Percentiles rank a stretch among this genome's conserved stretches.
Evolutionary conservation across 1,140 invertebrate genomes (phyloP).

Genomic region (Pinna nobilis): DNA sequence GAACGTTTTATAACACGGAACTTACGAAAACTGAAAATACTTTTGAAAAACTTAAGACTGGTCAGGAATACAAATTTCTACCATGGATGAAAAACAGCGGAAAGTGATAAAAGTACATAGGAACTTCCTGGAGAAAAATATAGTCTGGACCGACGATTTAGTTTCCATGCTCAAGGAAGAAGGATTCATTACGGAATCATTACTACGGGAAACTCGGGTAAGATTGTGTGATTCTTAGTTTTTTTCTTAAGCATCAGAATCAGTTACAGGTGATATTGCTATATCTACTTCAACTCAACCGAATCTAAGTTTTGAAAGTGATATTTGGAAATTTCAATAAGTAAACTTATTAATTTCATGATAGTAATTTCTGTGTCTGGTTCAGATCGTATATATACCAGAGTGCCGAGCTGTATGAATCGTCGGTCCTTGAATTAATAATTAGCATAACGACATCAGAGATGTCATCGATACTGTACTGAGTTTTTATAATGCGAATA

Average conservation of each 20-base stretch:
- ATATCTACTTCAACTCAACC: neutral
- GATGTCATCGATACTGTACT: too few species aligned
- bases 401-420: too few species aligned
- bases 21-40: too few species aligned
- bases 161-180: constrained; percentile 14
- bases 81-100: constrained; percentile 44
- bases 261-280: neutral
- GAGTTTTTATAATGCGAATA: too few species aligned
- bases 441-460: too few species aligned
- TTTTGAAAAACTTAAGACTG: too few species aligned
- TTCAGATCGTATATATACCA: too few species aligned
- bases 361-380: neutral
- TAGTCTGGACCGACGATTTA: constrained; percentile 40
- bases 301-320: neutral
- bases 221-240: neutral
- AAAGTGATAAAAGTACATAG: constrained; percentile 39
- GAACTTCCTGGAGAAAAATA: constrained; percentile 44
- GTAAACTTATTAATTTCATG: neutral
- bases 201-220: constrained; percentile 40
- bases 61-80: too few species aligned
- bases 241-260: neutral
- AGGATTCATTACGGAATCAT: constrained; percentile 39
- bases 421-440: too few species aligned
- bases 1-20: too few species aligned
- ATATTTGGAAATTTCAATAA: neutral